Evolutionary conservation across 2,113 vertebrate species (phyloP).

Genomic region (Ophiodon elongatus): DNA sequence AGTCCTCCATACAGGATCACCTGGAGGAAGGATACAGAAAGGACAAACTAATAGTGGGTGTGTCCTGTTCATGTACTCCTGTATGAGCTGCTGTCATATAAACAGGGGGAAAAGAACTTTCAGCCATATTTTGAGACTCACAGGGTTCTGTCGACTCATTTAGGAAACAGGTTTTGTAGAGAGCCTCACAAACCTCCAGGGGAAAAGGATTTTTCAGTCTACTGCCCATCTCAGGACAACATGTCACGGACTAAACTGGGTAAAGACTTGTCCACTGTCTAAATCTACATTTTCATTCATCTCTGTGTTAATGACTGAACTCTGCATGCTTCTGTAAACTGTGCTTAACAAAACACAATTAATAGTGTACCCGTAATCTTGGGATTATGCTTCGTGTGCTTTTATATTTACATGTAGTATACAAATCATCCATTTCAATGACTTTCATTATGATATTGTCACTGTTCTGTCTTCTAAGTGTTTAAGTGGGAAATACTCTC

Average conservation of each 20-base stretch:
- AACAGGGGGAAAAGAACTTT: background rate
- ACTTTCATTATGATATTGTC: background rate
- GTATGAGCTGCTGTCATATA: background rate
- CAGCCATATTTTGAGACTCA: no score
- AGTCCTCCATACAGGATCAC: background rate
- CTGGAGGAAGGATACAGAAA: background rate
- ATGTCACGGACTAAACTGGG: conserved; percentile 46
- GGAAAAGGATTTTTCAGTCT: background rate
- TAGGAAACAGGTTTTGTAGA: background rate
- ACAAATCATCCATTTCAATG: background rate
- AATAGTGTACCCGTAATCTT: background rate
- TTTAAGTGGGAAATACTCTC: no score
- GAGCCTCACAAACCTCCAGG: background rate
- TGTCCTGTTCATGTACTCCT: no score
- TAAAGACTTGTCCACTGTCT: conserved; percentile 32
- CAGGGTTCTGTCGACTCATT: background rate
- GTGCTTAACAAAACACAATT: background rate
- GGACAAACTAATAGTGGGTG: conserved; percentile 39
- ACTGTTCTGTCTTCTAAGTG: no score
- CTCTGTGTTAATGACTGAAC: background rate
- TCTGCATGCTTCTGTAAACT: background rate
- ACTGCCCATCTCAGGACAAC: background rate
- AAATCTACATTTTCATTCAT: conserved; percentile 15
- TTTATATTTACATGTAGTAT: background rate
- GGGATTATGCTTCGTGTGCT: background rate